Conservation (phyloP, 2,113 vertebrate species). For the Sapajus apella region DNA sequence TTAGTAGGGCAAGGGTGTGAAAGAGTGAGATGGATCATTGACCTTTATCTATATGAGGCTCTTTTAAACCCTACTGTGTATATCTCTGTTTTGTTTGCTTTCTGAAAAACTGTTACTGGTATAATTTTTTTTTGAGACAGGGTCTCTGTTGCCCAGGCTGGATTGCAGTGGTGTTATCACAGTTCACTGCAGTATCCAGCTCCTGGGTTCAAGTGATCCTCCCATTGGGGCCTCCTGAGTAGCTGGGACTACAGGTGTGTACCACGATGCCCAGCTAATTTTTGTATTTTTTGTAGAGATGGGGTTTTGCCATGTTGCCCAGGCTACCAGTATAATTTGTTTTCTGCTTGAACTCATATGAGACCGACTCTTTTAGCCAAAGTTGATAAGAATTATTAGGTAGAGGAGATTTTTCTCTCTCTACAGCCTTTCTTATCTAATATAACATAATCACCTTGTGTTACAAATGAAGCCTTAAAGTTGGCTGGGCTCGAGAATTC, state of each 20-base stretch:
- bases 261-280: no score
- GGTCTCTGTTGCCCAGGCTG: no score
- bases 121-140: not conserved
- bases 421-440: slow-evolving; percentile 13
- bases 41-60: not conserved
- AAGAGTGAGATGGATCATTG: not conserved
- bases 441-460: not conserved
- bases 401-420: not conserved
- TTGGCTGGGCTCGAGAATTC: slow-evolving; percentile 2
- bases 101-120: not conserved
- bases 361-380: not conserved
- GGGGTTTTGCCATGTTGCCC: no score
- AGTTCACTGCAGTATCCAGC: no score
- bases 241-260: no score
- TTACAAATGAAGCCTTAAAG: slow-evolving; percentile 38
- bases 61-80: not conserved
- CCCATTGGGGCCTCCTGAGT: no score
- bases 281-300: no score
- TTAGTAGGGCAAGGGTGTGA: not conserved
- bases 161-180: no score
- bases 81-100: not conserved
- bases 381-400: not conserved
- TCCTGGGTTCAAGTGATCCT: no score
- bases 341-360: not conserved
- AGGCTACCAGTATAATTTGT: not conserved